Conservation (phyloP, 2,888 invertebrate species). For the Teinopalpus imperialis region DNA sequence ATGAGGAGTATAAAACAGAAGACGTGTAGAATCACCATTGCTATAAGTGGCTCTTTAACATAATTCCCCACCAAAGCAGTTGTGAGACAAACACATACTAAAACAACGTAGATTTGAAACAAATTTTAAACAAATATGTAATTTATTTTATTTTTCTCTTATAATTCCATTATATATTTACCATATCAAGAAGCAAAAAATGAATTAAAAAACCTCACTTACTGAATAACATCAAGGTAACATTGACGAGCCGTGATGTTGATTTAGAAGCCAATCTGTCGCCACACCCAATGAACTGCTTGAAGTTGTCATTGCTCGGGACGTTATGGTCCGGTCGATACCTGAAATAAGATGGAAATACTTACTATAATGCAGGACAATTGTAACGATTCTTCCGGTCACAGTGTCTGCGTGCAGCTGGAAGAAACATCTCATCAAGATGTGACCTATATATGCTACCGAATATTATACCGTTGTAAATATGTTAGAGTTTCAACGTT, state of each 20-base stretch:
- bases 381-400: too few relatives aligned
- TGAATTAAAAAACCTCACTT: too few relatives aligned
- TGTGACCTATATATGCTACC: too few relatives aligned
- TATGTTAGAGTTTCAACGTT: too few relatives aligned
- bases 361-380: too few relatives aligned
- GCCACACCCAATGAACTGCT: slow-evolving; percentile 49
- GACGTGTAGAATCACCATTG: slow-evolving; percentile 44
- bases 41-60: slow-evolving; percentile 38
- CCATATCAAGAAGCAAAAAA: background rate
- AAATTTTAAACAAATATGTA: too few relatives aligned
- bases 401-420: too few relatives aligned
- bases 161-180: too few relatives aligned
- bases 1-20: slow-evolving; percentile 46
- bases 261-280: slow-evolving; percentile 39
- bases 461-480: too few relatives aligned
- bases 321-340: slow-evolving; percentile 46
- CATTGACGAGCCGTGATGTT: slow-evolving; percentile 45
- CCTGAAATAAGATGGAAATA: slow-evolving; percentile 44
- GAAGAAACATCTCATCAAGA: too few relatives aligned
- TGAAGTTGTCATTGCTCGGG: slow-evolving; percentile 36
- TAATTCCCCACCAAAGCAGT: slow-evolving; percentile 44
- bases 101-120: too few relatives aligned
- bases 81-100: slow-evolving; percentile 50
- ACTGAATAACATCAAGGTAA: slow-evolving; percentile 50
- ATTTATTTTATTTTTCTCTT: too few relatives aligned